Conservation (phyloP, 2,888 invertebrate genomes). For the Drosophila yooni region DNA sequence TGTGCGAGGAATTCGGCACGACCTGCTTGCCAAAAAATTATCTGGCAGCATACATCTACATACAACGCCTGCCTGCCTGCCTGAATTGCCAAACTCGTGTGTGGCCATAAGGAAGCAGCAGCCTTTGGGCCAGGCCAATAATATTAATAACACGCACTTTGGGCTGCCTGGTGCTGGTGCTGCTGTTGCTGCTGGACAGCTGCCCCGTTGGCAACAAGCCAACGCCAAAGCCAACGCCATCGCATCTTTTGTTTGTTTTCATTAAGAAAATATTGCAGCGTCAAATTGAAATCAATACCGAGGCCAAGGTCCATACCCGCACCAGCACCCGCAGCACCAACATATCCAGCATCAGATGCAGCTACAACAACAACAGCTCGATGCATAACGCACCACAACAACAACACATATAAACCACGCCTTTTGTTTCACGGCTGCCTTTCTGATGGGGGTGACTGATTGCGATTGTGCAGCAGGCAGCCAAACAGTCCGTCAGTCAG, state of each 20-base stretch:
- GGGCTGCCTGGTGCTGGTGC: conserved; percentile 46
- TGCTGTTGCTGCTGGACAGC: conserved; percentile 57
- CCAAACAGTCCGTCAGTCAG: conserved; percentile 20
- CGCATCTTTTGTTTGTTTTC: conserved; percentile 78
- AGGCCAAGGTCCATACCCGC: conserved; percentile 66
- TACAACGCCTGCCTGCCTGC: conserved; percentile 14
- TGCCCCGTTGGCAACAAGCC: conserved; percentile 46
- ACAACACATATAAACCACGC: conserved; percentile 49
- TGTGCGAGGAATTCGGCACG: conserved; percentile 75
- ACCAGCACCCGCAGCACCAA: conserved; percentile 40
- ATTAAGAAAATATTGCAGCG: conserved; percentile 81
- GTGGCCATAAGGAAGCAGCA: conserved; percentile 52
- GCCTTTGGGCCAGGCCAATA: conserved; percentile 72
- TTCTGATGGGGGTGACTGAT: conserved; percentile 81
- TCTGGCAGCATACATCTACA: conserved; percentile 68
- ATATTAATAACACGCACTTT: conserved; percentile 82
- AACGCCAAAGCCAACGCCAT: conserved; percentile 32
- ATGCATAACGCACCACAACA: conserved; percentile 13
- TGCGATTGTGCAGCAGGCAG: conserved; percentile 71
- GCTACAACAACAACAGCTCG: conserved; percentile 22
- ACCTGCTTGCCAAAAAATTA: conserved; percentile 75
- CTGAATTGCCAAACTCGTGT: conserved; percentile 38
- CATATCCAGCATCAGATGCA: conserved; percentile 47
- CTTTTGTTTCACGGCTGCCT: conserved; percentile 77
- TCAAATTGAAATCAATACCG: conserved; percentile 81